Base-by-base conservation (phyloP, 2,113 vertebrate genomes). In the Forbesichthys papilliferus region DNA sequence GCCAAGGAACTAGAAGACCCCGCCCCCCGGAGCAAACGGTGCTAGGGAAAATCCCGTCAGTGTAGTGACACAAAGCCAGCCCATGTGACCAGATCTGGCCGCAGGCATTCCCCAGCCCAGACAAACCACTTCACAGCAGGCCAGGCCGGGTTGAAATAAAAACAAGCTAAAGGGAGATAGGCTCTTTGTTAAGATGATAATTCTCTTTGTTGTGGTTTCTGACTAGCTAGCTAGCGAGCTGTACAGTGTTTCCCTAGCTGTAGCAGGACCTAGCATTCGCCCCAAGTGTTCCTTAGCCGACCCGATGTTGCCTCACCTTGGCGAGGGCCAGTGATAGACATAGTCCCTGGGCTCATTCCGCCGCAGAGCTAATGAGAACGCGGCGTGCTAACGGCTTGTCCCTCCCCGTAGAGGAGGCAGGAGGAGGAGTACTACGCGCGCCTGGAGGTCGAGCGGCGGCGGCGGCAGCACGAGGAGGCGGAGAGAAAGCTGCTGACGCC, bases 351-450 rank as follows among this genome's bases (percentile, higher is more conserved):
- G 27, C 27, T 27, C 2, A 27, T 27, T 27, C 27, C 27, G 27
- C 27, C 66, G 61, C 64, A 16, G 66, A 76, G 70, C 74, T 81
- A 80, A 73, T 87, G 60, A 75, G 75, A 65, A 64, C 13, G 54
- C 61, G 68, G 73, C 83, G 64, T 77, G 88, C 92, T 93, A 93
- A 93, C 91, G 49, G 83, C 87, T 92, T 87, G 88, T 92, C 89
- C 89, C 84, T 84, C 84, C 90, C 70, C 88, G 90, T 89, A 99
- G 98, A 95, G 97, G 95, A 96, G 96, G 81, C 98, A 99, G 92
- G 98, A 99, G 85, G 95, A 98, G 78, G 98, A 96, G 72, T 99
- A 99, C 91, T 99, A 99, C 94, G 93, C 89, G 81, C 96, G 96
- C 73, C 90, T 99, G 93, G 98, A 98, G 92, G 96, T 95, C 0